Percentiles rank a stretch among this genome's conserved stretches.
Conservation (phyloP, 2,888 invertebrate genomes). For the Gymnoscelis rufifasciata region DNA sequence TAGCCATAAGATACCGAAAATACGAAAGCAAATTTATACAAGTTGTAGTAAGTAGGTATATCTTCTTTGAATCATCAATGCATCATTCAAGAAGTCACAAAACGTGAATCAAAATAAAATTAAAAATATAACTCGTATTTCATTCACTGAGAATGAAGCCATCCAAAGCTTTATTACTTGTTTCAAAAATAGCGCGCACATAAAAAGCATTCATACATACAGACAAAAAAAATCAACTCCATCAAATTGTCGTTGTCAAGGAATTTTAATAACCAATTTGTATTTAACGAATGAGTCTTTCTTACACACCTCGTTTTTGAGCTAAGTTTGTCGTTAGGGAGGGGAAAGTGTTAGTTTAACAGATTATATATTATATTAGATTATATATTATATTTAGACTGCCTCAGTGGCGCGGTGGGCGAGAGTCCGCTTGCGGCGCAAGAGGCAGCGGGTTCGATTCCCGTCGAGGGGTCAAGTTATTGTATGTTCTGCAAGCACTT, state of each 20-base stretch:
- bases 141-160: background rate
- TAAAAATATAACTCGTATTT: background rate
- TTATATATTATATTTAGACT: no score
- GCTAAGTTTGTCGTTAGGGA: conserved; percentile 22
- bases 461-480: no score
- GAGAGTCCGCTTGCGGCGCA: no score
- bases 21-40: no score
- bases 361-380: background rate
- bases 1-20: no score
- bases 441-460: no score
- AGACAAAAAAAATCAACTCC: conserved; percentile 21
- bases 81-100: background rate
- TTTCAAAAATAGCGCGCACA: conserved; percentile 19
- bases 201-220: conserved; percentile 19
- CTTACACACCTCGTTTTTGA: conserved; percentile 35
- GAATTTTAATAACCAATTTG: conserved; percentile 78
- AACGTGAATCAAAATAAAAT: background rate
- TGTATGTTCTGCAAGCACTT: no score
- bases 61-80: no score
- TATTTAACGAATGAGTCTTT: conserved; percentile 71
- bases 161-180: conserved; percentile 1
- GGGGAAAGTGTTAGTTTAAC: conserved; percentile 14
- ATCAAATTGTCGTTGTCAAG: conserved; percentile 43
- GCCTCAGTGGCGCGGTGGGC: no score
- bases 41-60: no score